phyloP scores from a whole-genome alignment of 2,888 invertebrate species.

The Rhamnusium bicolor region DNA sequence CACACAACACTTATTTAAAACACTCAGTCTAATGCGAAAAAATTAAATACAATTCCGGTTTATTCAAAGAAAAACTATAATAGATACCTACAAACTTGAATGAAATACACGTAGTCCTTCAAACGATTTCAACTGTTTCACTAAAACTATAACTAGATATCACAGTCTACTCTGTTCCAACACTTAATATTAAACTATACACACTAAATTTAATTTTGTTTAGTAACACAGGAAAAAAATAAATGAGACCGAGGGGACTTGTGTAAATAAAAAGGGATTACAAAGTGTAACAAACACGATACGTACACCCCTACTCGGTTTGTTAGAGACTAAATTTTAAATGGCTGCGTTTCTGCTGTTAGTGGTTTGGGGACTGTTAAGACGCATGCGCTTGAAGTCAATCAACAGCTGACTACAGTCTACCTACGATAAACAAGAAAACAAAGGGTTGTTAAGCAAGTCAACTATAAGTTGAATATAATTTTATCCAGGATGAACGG shows the following conservation, averaged over 20 bases:
- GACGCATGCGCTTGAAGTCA: conserved; percentile 55
- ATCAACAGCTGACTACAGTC: conserved; percentile 64
- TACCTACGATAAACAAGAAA: conserved; percentile 6
- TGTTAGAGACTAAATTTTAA: conserved; percentile 61
- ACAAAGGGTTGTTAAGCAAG: conserved; percentile 1
- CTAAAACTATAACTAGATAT: conserved; percentile 2
- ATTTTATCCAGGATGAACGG: neutral
- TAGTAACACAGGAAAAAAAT: conserved; percentile 38
- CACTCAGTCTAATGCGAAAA: neutral
- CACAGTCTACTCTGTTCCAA: conserved; percentile 27
- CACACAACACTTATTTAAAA: conserved; percentile 1
- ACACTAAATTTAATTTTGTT: neutral
- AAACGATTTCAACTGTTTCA: conserved; percentile 1
- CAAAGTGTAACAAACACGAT: conserved; percentile 52
- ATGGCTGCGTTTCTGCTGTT: conserved; percentile 40
- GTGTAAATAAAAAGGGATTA: conserved; percentile 59
- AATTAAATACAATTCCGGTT: conserved; percentile 1
- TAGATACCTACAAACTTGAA: neutral
- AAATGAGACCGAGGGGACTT: conserved; percentile 50
- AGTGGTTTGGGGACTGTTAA: conserved; percentile 24
- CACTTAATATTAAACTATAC: neutral
- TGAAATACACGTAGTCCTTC: neutral
- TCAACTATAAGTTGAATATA: neutral
- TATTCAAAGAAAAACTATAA: neutral
- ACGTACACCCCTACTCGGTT: conserved; percentile 57